These are phyloP conservation scores for Drosophila teissieri DNA, from an alignment of 1,140 invertebrate species.

Conservation along the genomic window DNA sequence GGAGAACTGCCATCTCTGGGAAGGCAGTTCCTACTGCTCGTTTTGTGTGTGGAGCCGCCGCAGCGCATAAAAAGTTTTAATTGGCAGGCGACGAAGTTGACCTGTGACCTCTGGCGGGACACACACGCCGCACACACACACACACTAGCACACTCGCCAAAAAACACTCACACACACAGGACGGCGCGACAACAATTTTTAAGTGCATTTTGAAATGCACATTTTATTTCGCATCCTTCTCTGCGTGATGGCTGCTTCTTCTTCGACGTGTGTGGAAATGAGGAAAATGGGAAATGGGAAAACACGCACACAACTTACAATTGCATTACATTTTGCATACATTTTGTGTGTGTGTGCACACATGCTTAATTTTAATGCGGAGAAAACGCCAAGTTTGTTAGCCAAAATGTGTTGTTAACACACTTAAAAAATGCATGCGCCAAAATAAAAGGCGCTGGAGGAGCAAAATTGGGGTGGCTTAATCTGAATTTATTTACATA, in stretches of 20 bases:
- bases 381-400: constrained; percentile 55
- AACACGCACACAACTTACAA: constrained; percentile 41
- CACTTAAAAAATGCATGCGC: constrained; percentile 20
- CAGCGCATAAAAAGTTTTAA: constrained; percentile 79
- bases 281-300: neutral
- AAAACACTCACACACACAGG: no score
- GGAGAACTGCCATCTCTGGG: constrained; percentile 10
- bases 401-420: constrained; percentile 59
- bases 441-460: neutral
- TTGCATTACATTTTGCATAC: constrained; percentile 67
- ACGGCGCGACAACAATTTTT: constrained; percentile 45
- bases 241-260: constrained; percentile 13
- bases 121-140: constrained; percentile 27
- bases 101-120: constrained; percentile 69
- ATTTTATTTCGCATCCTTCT: constrained; percentile 47
- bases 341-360: constrained; percentile 28
- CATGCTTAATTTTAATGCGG: constrained; percentile 41
- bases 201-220: constrained; percentile 59
- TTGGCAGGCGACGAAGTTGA: constrained; percentile 81
- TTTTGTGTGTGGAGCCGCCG: constrained; percentile 47
- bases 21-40: constrained; percentile 6
- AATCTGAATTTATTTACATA: constrained; percentile 44
- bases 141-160: constrained; percentile 19
- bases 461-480: constrained; percentile 1
- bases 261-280: constrained; percentile 10